Evolutionary conservation across 2,888 invertebrate genomes (phyloP).

Genomic region (Drosophila subquinaria): DNA sequence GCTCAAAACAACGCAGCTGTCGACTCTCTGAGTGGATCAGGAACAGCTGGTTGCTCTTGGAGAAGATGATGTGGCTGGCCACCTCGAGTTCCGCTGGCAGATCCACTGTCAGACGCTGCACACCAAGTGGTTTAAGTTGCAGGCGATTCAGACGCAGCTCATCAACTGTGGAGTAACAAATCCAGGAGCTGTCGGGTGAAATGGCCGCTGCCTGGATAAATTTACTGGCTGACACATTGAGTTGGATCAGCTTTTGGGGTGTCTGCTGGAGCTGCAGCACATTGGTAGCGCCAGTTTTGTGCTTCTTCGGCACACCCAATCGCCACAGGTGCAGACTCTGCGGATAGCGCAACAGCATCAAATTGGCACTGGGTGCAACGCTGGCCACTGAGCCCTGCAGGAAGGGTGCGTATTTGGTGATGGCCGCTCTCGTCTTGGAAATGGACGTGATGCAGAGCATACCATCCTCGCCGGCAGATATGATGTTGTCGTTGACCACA

Average conservation of each 20-base stretch:
- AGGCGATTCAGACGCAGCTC: slow-evolving; percentile 88
- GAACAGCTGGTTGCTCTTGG: slow-evolving; percentile 85
- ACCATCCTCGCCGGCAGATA: slow-evolving; percentile 93
- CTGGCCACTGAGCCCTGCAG: slow-evolving; percentile 88
- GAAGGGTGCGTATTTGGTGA: slow-evolving; percentile 91
- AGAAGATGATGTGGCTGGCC: slow-evolving; percentile 85
- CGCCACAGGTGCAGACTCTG: slow-evolving; percentile 89
- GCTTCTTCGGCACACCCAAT: slow-evolving; percentile 85
- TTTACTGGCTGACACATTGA: slow-evolving; percentile 89
- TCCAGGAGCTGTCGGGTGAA: slow-evolving; percentile 89
- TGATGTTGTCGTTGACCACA: slow-evolving; percentile 88
- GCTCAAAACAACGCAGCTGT: slow-evolving; percentile 85
- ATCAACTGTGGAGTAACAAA: slow-evolving; percentile 91
- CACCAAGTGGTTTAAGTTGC: slow-evolving; percentile 33
- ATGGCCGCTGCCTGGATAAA: slow-evolving; percentile 90
- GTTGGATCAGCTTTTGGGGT: slow-evolving; percentile 89
- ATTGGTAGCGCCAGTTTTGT: slow-evolving; percentile 13
- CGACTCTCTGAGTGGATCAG: slow-evolving; percentile 84
- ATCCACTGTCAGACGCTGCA: slow-evolving; percentile 82
- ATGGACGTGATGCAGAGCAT: slow-evolving; percentile 90
- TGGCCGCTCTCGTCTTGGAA: slow-evolving; percentile 87
- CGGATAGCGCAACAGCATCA: slow-evolving; percentile 88
- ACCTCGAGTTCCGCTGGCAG: slow-evolving; percentile 83
- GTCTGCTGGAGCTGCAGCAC: slow-evolving; percentile 81
- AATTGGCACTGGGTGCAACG: slow-evolving; percentile 87